phyloP scores from a whole-genome alignment of 2,113 vertebrate species.

The Charadrius vociferus region DNA sequence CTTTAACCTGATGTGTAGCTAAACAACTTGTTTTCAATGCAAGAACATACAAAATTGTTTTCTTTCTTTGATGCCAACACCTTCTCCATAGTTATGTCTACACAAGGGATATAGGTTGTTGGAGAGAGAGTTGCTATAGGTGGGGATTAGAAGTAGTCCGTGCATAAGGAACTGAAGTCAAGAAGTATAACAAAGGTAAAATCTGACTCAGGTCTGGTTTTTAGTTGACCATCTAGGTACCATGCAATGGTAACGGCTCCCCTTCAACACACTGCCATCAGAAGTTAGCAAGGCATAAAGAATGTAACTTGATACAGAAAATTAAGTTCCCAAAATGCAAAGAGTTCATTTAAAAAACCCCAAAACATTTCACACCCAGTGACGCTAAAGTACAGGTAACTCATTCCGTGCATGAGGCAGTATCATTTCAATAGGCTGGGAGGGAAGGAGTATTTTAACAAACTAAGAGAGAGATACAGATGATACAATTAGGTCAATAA shows the following conservation, averaged over 20 bases:
- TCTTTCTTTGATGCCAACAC: background rate
- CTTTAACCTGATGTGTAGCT: background rate
- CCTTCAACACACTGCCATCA: background rate
- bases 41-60: background rate
- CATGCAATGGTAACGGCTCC: background rate
- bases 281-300: background rate
- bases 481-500: constrained; percentile 14
- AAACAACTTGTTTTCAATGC: background rate
- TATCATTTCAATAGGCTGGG: background rate
- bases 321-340: background rate
- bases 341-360: background rate
- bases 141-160: background rate
- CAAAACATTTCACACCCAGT: background rate
- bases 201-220: background rate
- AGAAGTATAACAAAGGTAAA: background rate
- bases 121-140: background rate
- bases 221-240: background rate
- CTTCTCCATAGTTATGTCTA: background rate
- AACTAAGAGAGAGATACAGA: background rate
- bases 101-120: background rate
- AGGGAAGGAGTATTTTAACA: background rate
- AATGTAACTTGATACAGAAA: background rate
- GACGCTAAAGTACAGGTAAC: background rate
- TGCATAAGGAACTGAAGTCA: background rate
- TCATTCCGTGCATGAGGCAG: background rate